Evolutionary conservation across 2,888 invertebrate genomes (phyloP), one percentile per base, ranked within the genome.

Genomic region (Metacarcinus magister): DNA sequence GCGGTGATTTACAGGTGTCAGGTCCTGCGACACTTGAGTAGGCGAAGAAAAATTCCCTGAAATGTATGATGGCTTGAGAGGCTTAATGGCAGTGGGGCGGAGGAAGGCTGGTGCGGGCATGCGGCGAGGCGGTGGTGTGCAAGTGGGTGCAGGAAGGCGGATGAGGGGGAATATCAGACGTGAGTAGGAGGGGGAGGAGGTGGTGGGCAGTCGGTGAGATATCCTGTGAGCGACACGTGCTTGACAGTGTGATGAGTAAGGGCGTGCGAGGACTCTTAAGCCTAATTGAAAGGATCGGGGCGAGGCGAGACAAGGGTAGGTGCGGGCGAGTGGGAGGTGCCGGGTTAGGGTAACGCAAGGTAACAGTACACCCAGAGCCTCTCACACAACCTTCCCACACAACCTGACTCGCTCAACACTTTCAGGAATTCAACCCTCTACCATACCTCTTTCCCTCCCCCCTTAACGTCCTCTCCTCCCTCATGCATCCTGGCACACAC

Each of bases 371-470:
- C 94, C 89, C 44, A 19, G 23, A 54, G 16, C 54, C 94, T 48
- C 60, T 54, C 44, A 94, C 94, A 94, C 94, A 94, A 90, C 94
- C 54, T 94, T 94, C 94, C 94, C 94, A 94, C 90, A 94, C 82
- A 94, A 89, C 94, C 89, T 89, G 94, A 94, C 75, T 92, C 92
- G 28, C 60, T 60, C 92, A 54, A 48, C 92, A 48, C 48, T 54
- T 92, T 92, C 92, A 54, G 92, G 92, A 92, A 92, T 92, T 92
- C 92, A 54, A 92, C 92, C 92, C 92, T 54, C 92, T 92, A 48
- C 48, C 91, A 44, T 91, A 87, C 87, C 87, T 87, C 87, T 87
- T 39, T 46, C 91, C 44, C 92, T 48, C 28, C 28, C 39, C 39
- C 28, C 32, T 32, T 48, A 0, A 16, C 39, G 46, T 48, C 60